A percentile compares a stretch with the other conserved stretches of the same genome.
These are phyloP conservation scores for Hypocryptadius cinnamomeus DNA, from an alignment of 2,113 vertebrate genomes.

Conservation along the genomic window DNA sequence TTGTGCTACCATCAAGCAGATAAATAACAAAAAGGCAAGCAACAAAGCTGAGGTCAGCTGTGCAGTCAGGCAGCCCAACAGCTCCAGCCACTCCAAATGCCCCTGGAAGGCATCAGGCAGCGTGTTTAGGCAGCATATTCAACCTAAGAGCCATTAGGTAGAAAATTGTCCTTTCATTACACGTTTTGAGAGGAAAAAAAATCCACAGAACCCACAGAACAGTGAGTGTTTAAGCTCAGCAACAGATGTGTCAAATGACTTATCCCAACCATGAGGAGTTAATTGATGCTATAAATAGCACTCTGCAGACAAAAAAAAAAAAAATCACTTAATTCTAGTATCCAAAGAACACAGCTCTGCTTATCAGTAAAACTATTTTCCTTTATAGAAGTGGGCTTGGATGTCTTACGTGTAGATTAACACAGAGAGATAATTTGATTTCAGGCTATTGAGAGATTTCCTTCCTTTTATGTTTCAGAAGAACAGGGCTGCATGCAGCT, in stretches of 20 bases:
- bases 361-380: slow-evolving; percentile 21
- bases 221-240: background rate
- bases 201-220: background rate
- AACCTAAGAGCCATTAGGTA: background rate
- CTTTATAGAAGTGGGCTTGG: background rate
- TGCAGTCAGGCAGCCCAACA: background rate
- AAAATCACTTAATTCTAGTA: background rate
- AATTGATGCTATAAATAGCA: slow-evolving; percentile 63
- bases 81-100: background rate
- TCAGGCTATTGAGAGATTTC: slow-evolving; percentile 22
- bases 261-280: slow-evolving; percentile 37
- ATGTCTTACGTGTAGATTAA: slow-evolving; percentile 51
- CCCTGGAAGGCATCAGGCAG: fast-evolving
- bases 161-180: background rate
- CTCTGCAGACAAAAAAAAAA: background rate
- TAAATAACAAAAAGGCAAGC: background rate
- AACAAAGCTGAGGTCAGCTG: background rate
- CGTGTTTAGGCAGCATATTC: background rate
- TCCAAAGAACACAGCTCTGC: background rate
- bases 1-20: background rate
- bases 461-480: slow-evolving; percentile 18
- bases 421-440: slow-evolving; percentile 59
- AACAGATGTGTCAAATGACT: slow-evolving; percentile 49
- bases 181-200: background rate
- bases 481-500: slow-evolving; percentile 16